phyloP scores from a whole-genome alignment of 1,140 invertebrate genomes.

The Varroa destructor region DNA sequence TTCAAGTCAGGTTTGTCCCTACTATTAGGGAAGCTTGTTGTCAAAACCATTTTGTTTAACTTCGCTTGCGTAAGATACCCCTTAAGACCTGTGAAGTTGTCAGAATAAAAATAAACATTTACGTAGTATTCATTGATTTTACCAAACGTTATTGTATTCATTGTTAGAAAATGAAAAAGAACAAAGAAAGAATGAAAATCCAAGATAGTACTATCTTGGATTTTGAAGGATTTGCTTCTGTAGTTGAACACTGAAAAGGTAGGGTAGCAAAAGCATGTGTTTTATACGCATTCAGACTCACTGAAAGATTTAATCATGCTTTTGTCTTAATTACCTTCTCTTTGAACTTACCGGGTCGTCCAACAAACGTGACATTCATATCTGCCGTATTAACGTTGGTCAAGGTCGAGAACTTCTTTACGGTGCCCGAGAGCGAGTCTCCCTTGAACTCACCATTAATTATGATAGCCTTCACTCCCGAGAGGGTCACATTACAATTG shows the following conservation, averaged over 20 bases:
- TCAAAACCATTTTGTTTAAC: background rate
- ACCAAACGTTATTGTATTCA: background rate
- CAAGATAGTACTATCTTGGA: background rate
- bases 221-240: background rate
- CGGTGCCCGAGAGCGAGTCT: constrained; percentile 1
- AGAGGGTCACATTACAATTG: constrained; percentile 14
- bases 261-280: too few relatives aligned
- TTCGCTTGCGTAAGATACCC: background rate
- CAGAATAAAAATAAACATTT: too few relatives aligned
- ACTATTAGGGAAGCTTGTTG: constrained; percentile 7
- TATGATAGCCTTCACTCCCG: constrained; percentile 1
- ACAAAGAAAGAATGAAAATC: background rate
- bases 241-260: too few relatives aligned
- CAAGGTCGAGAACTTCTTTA: constrained; percentile 11
- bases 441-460: constrained; percentile 8
- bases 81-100: constrained; percentile 2
- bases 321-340: background rate
- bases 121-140: too few relatives aligned
- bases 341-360: constrained; percentile 2
- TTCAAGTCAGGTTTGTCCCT: constrained; percentile 18
- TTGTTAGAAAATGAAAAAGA: background rate
- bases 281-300: too few relatives aligned
- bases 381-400: constrained; percentile 1
- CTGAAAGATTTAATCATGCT: too few relatives aligned
- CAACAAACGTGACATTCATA: constrained; percentile 23